Evolutionary conservation across 2,888 invertebrate species (phyloP).

Genomic region (Cancer borealis): DNA sequence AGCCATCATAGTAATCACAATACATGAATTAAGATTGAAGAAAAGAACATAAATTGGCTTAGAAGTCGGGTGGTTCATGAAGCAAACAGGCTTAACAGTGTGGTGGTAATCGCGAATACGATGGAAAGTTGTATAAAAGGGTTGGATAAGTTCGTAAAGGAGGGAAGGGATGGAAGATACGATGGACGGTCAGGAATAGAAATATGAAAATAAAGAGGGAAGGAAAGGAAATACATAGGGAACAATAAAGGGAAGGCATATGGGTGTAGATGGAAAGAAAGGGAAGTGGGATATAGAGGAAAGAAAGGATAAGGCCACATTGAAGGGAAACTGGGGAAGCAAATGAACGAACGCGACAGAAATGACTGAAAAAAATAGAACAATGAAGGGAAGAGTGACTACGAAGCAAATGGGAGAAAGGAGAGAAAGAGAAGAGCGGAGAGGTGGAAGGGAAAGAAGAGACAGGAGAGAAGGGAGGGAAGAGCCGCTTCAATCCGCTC

Average conservation of each 20-base stretch:
- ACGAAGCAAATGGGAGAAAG: neutral
- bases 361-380: neutral
- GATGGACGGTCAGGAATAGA: no score
- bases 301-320: neutral
- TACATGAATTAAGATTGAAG: no score
- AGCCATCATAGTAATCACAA: no score
- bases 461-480: neutral
- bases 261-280: no score
- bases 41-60: no score
- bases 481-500: constrained; percentile 61
- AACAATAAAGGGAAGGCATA: neutral
- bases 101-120: no score
- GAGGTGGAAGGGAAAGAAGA: neutral
- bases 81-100: no score
- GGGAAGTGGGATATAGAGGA: neutral
- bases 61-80: no score
- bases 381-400: neutral
- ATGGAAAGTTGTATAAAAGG: no score
- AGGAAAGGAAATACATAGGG: neutral
- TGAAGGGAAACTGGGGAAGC: neutral
- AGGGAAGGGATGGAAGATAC: neutral
- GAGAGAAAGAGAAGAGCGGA: neutral
- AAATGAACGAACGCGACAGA: neutral
- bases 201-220: neutral
- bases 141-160: neutral